phyloP scores from a whole-genome alignment of 2,888 invertebrate genomes.

The Hyposoter didymator region DNA sequence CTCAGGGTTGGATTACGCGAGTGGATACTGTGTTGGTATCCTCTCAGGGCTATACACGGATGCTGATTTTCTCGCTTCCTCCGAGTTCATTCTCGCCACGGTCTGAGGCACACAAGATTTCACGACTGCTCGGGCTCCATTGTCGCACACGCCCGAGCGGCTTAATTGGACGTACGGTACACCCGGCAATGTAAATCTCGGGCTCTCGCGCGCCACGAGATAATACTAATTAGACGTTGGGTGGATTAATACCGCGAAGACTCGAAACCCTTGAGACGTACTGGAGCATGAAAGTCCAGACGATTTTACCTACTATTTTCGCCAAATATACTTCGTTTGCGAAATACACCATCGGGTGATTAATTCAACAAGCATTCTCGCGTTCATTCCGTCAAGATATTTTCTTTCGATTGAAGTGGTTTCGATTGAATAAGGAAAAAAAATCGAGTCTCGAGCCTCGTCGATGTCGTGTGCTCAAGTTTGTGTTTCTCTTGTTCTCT shows the following conservation, averaged over 20 bases:
- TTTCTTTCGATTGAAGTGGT: not conserved
- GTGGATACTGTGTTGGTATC: conserved; percentile 42
- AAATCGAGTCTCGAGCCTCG: conserved; percentile 14
- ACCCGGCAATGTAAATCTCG: conserved; percentile 74
- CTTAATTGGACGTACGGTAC: conserved; percentile 77
- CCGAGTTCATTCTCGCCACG: conserved; percentile 56
- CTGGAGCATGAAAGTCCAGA: conserved; percentile 38
- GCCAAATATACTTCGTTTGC: conserved; percentile 1
- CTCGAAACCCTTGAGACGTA: conserved; percentile 37
- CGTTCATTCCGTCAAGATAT: not conserved
- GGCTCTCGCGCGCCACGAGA: conserved; percentile 59
- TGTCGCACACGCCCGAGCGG: conserved; percentile 63
- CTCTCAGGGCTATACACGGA: conserved; percentile 24
- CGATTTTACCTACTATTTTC: conserved; percentile 38
- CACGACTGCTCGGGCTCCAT: conserved; percentile 66
- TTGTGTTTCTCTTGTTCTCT: not conserved
- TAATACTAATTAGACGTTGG: conserved; percentile 66
- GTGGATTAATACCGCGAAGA: conserved; percentile 58
- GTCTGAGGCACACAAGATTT: conserved; percentile 68
- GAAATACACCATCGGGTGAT: conserved; percentile 24
- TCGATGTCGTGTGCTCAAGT: conserved; percentile 4
- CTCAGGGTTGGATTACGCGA: conserved; percentile 48
- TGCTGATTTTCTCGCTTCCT: conserved; percentile 55
- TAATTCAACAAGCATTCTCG: conserved; percentile 41
- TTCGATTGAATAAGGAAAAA: conserved; percentile 23